Evolutionary conservation across 2,113 vertebrate species (phyloP).

Genomic region (Labrus mixtus): DNA sequence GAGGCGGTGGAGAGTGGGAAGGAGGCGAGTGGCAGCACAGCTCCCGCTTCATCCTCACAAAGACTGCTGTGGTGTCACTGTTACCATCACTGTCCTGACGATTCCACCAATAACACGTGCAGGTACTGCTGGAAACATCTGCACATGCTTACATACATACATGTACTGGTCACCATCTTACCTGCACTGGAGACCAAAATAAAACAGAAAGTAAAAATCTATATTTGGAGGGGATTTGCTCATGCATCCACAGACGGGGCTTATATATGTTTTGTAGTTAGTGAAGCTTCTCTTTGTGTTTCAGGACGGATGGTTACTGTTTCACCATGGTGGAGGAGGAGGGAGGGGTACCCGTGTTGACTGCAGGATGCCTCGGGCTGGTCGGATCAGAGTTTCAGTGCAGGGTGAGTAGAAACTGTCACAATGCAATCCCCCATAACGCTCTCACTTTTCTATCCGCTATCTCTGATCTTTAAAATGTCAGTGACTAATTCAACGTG

Average conservation of each 20-base stretch:
- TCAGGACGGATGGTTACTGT: constrained; percentile 95
- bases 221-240: no score
- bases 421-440: background rate
- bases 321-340: constrained; percentile 98
- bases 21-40: constrained; percentile 85
- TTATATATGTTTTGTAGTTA: no score
- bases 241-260: no score
- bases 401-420: constrained; percentile 85
- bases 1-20: constrained; percentile 84
- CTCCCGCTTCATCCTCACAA: constrained; percentile 84
- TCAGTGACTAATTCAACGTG: background rate
- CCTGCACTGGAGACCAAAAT: no score
- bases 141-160: background rate
- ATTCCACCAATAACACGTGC: constrained; percentile 95
- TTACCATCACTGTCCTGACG: constrained; percentile 94
- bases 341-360: constrained; percentile 87
- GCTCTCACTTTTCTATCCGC: background rate
- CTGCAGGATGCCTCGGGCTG: constrained; percentile 93
- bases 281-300: constrained; percentile 13
- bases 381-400: constrained; percentile 96
- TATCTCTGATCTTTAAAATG: background rate
- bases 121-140: constrained; percentile 79
- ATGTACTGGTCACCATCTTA: background rate
- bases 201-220: no score
- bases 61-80: constrained; percentile 92